These are phyloP conservation scores for Uropsilus gracilis DNA, from an alignment of 2,113 vertebrate genomes.

Conservation along the genomic window DNA sequence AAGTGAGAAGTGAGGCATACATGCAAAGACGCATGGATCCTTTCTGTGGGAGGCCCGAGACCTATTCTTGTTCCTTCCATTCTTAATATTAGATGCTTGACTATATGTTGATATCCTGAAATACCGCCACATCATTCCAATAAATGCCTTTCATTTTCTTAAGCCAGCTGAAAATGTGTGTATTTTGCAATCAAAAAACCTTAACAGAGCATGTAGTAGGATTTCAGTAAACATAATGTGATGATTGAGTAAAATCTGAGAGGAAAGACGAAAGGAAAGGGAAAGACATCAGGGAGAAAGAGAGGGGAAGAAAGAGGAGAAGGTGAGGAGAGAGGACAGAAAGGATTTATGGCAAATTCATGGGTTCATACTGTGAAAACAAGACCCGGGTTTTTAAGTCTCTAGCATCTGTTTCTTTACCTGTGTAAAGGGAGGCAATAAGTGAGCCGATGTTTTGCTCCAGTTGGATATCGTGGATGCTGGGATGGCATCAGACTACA, in stretches of 20 bases:
- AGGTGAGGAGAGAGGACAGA: neutral
- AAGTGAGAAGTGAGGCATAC: neutral
- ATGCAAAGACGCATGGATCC: too few relatives aligned
- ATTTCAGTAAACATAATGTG: neutral
- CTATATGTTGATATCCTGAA: neutral
- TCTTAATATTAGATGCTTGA: neutral
- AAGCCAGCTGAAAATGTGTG: neutral
- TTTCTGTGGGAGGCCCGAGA: neutral
- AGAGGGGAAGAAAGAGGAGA: neutral
- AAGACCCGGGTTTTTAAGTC: neutral
- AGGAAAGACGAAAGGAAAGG: rapidly evolving
- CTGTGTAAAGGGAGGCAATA: neutral
- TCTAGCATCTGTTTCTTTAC: neutral
- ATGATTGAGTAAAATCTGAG: neutral
- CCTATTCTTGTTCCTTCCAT: neutral
- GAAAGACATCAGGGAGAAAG: neutral
- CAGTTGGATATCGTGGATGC: neutral
- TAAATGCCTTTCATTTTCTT: neutral
- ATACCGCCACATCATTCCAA: neutral
- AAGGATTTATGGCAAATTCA: conserved; percentile 24
- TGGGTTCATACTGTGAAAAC: neutral
- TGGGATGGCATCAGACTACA: neutral
- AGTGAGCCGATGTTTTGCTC: too few relatives aligned
- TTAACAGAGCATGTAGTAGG: neutral
- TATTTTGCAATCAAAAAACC: neutral